Base-by-base conservation (phyloP, 2,797 vertebrate species). In the Scarus forsteni region DNA sequence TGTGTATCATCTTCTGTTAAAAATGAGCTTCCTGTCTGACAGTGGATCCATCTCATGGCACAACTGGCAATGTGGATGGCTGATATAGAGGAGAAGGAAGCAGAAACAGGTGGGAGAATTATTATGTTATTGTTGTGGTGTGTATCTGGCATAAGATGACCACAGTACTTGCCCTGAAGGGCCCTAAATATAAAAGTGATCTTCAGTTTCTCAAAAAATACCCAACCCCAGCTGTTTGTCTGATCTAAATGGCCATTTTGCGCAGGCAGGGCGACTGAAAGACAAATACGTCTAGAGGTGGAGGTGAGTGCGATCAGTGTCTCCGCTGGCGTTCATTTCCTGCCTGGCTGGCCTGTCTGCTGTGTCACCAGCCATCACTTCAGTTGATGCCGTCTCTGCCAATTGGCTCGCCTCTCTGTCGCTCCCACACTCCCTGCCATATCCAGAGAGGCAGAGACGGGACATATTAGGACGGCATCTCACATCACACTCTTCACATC, bases 331-430 rank as follows among this genome's bases (percentile, higher is more conserved):
- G 71, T 85, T 55, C 58, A 80, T 75, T 75, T 85, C 82, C 83
- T 84, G 70, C 65, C 81, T 87, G 85, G 80, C 83, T 66, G 70
- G 67, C 69, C 72, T 80, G 82, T 80, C 78, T 74, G 80, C 74
- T 56, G 46, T 83, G 88, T 92, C 90, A 86, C 83, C 80, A 85
- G 73, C 56, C 86, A 88, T 92, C 85, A 79, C 69, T 89, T 90
- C 85, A 85, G 68, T 69, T 77, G 60, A 2, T 64, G 54, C 50
- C 77, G 70, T 62, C 77, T 67, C 63, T 80, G 87, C 76, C 85
- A 81, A 79, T 40, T 84, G 87, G 85, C 85, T 75, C 38, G 39
- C 65, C 62, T 70, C 63, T 45, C 51, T 52, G 52, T 63, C 64
- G 16, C 76, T 78, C 75, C 82, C 58, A 38, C 74, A 73, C 60